Evolutionary conservation across 2,113 vertebrate genomes (phyloP).

Genomic region (Pelvicachromis taeniatus): DNA sequence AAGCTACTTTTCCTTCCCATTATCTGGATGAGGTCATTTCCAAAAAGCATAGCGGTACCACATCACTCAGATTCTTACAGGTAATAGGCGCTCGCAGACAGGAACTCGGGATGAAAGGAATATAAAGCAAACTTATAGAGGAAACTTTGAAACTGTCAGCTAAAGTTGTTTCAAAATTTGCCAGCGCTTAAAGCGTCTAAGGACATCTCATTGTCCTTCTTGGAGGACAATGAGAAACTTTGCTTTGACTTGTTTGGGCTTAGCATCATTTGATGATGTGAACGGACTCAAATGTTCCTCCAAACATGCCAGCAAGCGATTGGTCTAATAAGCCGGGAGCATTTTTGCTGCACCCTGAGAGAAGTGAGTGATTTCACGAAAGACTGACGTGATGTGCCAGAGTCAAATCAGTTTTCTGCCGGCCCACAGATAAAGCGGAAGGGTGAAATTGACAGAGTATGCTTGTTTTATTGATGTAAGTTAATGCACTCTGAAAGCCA

Average conservation of each 20-base stretch:
- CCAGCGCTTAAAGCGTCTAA: neutral
- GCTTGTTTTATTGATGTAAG: neutral
- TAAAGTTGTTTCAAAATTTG: neutral
- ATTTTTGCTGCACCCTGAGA: neutral
- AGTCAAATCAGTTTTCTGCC: neutral
- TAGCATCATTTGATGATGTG: neutral
- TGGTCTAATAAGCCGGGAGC: neutral
- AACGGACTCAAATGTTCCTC: neutral
- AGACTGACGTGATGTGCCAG: neutral
- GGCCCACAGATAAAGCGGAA: neutral
- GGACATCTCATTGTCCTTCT: neutral
- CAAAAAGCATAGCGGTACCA: constrained; percentile 1
- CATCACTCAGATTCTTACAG: neutral
- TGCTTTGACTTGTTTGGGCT: neutral
- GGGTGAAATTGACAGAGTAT: neutral
- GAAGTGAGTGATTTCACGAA: neutral
- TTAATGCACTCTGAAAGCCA: neutral
- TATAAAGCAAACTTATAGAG: neutral
- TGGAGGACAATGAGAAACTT: neutral
- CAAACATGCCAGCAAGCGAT: neutral
- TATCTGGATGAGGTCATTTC: constrained; percentile 30
- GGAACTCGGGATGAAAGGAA: neutral
- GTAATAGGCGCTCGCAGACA: neutral
- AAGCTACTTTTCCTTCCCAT: neutral
- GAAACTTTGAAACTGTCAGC: neutral